Base-by-base conservation (phyloP, 2,113 vertebrate species). In the Thryonomys swinderianus region DNA sequence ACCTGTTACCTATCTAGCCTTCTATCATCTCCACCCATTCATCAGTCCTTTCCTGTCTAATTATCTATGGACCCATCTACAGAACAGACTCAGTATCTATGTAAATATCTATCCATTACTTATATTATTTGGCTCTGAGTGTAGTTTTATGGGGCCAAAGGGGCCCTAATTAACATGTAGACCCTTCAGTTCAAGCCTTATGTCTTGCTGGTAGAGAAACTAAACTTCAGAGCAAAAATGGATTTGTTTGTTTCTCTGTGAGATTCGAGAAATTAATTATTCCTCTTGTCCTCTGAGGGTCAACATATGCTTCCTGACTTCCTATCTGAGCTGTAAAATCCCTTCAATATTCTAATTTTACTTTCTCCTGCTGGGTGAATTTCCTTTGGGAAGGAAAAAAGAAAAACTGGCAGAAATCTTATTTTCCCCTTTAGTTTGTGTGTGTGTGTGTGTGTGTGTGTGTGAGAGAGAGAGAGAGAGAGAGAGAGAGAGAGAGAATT, bases 381-480 rank as follows among this genome's bases (percentile, higher is more conserved):
- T 92, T 87, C 57, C 48, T 76, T 61, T 55, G n/a, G 76, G 76
- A 92, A 57, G 85, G 48, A 90, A 64, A 10, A 13, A 92, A 40
- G 85, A 55, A 90, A 71, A 10, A 14, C 40, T 61, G 25, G 37
- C 25, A 83, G 30, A 93, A 76, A 34, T 57, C 51, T 74, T 21
- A 59, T 74, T 88, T 18, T 20, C 66, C 57, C 51, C 64, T 74
- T 66, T 57, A 48, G 11, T 62, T 4, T 42, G 2, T 37, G 78
- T 55, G 4, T 30, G 79, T 91, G 62, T 93, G 40, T 17, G 12
- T 34, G 30, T 64, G 30, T 64, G 30, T 13, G 8, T 32, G 62
- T 10, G 61, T 27, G 25, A 10, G 61, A 27, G 61, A 1, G 11
- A 32, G 27, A 13, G 30, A 12, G 51, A 8, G 13, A 8, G 51